Evolutionary conservation across 2,888 invertebrate genomes (phyloP).

Genomic region (Euplagia quadripunctaria): DNA sequence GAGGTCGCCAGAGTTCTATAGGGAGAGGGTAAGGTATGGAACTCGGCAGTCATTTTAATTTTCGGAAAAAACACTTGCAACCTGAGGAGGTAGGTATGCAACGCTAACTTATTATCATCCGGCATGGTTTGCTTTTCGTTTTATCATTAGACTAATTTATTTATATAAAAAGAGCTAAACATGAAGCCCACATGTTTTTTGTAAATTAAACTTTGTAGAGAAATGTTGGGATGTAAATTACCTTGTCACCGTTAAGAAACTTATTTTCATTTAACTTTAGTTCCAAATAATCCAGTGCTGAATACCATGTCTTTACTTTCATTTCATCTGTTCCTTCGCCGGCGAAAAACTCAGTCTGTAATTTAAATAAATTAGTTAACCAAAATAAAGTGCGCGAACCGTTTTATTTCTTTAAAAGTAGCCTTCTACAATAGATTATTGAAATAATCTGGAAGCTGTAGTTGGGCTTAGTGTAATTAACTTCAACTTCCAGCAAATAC

Average conservation of each 20-base stretch:
- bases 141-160: no score
- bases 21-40: no score
- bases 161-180: no score
- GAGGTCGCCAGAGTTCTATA: no score
- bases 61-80: no score
- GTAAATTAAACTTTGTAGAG: not conserved
- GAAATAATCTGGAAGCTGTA: not conserved
- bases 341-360: constrained; percentile 72
- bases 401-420: no score
- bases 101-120: no score
- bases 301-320: constrained; percentile 63
- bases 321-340: constrained; percentile 56
- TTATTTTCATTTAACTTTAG: constrained; percentile 51
- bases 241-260: constrained; percentile 75
- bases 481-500: not conserved
- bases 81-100: no score
- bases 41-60: no score
- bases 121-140: no score
- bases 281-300: constrained; percentile 70
- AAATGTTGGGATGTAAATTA: constrained; percentile 34
- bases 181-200: no score
- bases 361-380: constrained; percentile 25
- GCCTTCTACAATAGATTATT: not conserved
- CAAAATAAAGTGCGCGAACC: not conserved
- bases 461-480: not conserved